Conservation (phyloP, 2,113 vertebrate species). For the Pygoscelis adeliae region DNA sequence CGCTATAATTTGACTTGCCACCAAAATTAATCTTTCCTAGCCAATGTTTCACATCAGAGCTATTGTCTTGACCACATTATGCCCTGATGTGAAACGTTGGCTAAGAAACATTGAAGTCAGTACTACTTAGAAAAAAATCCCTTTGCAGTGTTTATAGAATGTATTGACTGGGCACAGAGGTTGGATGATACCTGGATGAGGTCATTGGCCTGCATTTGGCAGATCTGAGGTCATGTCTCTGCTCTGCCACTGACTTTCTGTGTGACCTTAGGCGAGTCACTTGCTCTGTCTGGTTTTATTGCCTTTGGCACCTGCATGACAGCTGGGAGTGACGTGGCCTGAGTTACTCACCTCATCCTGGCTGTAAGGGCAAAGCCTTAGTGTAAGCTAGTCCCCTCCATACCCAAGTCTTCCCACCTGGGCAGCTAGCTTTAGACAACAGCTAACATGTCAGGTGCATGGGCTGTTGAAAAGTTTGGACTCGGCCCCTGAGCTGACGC, state of each 20-base stretch:
- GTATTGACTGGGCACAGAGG: not conserved
- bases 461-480: not conserved
- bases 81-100: fast-evolving
- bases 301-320: not conserved
- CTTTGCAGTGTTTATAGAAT: not conserved
- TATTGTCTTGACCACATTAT: not conserved
- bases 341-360: not conserved
- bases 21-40: not conserved
- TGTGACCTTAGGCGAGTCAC: not conserved
- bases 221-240: not conserved
- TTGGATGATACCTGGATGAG: not conserved
- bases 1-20: not conserved
- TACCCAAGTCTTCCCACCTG: not conserved
- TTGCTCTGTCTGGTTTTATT: not conserved
- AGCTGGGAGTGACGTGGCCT: not conserved
- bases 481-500: not conserved
- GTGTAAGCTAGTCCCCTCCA: not conserved
- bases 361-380: not conserved
- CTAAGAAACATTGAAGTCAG: not conserved
- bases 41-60: not conserved
- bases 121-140: not conserved
- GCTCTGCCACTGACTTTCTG: not conserved
- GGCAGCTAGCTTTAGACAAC: not conserved
- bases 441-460: fast-evolving
- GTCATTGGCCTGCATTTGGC: not conserved